Percentiles rank a stretch among this genome's conserved stretches.
These are phyloP conservation scores for Drosophila serrata DNA, from an alignment of 1,140 invertebrate genomes.

Conservation along the genomic window DNA sequence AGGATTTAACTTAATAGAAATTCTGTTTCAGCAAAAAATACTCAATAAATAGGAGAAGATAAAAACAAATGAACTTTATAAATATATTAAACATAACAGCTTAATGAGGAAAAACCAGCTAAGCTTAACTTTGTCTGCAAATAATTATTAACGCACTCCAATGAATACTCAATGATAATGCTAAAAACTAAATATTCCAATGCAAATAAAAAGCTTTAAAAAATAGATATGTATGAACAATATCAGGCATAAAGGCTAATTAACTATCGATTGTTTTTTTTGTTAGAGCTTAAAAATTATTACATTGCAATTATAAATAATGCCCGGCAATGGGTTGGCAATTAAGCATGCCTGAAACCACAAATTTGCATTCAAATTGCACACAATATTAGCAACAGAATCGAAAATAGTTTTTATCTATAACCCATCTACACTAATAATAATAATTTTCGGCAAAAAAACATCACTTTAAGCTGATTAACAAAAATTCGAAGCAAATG, in stretches of 20 bases:
- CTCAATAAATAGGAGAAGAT: background rate
- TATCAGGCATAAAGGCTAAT: conserved; percentile 57
- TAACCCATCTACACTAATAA: background rate
- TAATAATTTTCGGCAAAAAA: background rate
- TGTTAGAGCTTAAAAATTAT: conserved; percentile 40
- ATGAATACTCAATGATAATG: conserved; percentile 40
- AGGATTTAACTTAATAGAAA: conserved; percentile 70
- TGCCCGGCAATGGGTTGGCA: conserved; percentile 56
- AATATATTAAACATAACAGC: conserved; percentile 1
- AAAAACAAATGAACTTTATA: conserved; percentile 5
- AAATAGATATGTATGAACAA: conserved; percentile 5
- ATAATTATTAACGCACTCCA: conserved; percentile 23
- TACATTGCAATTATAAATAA: conserved; percentile 66
- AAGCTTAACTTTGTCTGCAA: conserved; percentile 14
- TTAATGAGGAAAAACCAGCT: conserved; percentile 22
- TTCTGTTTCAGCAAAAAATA: conserved; percentile 40
- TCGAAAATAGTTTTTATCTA: conserved; percentile 40
- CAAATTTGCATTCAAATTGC: conserved; percentile 75
- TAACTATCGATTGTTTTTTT: conserved; percentile 75
- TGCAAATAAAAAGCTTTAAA: conserved; percentile 46
- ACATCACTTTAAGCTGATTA: conserved; percentile 62
- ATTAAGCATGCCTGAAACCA: conserved; percentile 75
- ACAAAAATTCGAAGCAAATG: conserved; percentile 50
- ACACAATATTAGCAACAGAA: conserved; percentile 58
- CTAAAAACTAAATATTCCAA: conserved; percentile 25